Evolutionary conservation across 2,888 invertebrate genomes (phyloP), one percentile per base, ranked within the genome.

Genomic region (Pristionchus exspectatus): DNA sequence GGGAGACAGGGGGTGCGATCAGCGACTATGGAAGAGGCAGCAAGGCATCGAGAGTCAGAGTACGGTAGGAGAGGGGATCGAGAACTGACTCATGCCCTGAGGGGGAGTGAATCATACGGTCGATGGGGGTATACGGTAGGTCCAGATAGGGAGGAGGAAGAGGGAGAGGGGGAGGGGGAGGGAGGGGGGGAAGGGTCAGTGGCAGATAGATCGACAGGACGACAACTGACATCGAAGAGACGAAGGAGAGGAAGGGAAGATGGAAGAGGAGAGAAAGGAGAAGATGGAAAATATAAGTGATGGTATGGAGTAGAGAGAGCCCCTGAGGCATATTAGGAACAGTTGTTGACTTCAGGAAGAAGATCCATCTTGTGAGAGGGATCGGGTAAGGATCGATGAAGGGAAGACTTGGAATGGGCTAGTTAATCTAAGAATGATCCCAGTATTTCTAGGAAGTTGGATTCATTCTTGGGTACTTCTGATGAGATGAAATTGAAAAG

Each of bases 271-370:
- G 16, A 54, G 56, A 85, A 27, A 38, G 44, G 87, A 56, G 59
- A 38, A 50, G 59, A 85, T 56, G 59, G 33, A 59, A 59, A 85
- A 85, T 59, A 85, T 85, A 85, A 85, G 84, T 85, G 84, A 85
- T 85, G 84, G 84, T 85, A 85, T 33, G 84, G 84, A 85, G 84
- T n/a, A 38, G 44, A 44, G 77, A 69, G 84, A 27, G 21, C 14
- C 84, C 84, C 84, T 59, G 84, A 85, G 84, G 84, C 84, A 85
- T 85, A 85, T 85, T 85, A 38, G 84, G 84, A 81, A 85, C 84
- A 85, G 59, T 59, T 85, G 84, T 85, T 85, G 84, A 59, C 38
- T 38, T 38, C 38, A 33, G 59, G 33, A 33, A 44, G 30, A 27
- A 54, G 83, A 44, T 81, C 69, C 69, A 69, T 69, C 69, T 69